Conservation (phyloP, 2,113 vertebrate species). For the Sinosuthora webbiana region DNA sequence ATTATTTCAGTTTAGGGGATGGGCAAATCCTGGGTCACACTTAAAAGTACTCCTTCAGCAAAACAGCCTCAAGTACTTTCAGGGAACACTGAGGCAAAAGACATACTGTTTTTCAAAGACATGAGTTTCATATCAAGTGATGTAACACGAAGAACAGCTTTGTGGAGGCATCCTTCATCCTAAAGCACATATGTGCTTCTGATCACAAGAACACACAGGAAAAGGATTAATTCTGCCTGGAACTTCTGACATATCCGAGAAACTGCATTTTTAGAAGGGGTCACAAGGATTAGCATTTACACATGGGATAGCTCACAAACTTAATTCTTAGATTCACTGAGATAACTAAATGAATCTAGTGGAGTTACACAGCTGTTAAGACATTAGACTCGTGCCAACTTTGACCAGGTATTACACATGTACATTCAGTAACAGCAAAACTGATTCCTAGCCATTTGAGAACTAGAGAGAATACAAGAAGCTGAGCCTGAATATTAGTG, state of each 20-base stretch:
- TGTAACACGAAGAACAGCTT: not conserved
- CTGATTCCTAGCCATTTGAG: not conserved
- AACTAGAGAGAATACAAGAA: not conserved
- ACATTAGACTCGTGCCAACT: not conserved
- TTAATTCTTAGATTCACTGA: not conserved
- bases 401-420: not conserved
- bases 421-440: not conserved
- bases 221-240: not conserved
- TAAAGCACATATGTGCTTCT: not conserved
- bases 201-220: not conserved
- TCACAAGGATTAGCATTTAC: not conserved
- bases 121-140: not conserved
- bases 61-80: not conserved
- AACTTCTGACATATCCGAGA: not conserved
- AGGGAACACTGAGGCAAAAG: not conserved
- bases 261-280: not conserved
- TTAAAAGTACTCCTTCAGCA: not conserved
- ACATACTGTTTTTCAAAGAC: not conserved
- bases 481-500: not conserved
- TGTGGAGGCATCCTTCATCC: not conserved
- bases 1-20: not conserved
- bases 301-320: not conserved
- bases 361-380: not conserved
- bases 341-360: not conserved
- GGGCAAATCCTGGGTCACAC: not conserved